These are phyloP conservation scores for Xiphophorus hellerii DNA, from an alignment of 2,113 vertebrate genomes.

Conservation along the genomic window DNA sequence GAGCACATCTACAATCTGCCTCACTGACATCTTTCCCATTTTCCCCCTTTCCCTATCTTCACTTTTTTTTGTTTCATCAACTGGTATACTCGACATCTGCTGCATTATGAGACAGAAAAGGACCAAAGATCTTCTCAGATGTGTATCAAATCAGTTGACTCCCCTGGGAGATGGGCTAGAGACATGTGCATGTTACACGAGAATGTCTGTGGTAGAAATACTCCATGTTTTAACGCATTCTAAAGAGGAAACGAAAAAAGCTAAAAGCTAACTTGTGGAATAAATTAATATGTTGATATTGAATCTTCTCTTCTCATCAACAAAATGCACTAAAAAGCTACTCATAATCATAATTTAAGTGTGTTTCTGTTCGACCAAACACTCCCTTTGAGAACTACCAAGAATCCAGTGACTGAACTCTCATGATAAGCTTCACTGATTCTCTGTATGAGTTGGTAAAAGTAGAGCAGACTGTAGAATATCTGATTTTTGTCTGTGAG, in stretches of 20 bases:
- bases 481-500: neutral
- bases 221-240: too few species aligned
- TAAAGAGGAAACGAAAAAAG: too few species aligned
- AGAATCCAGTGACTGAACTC: slow-evolving; percentile 32
- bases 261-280: too few species aligned
- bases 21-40: slow-evolving; percentile 30
- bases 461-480: slow-evolving; percentile 15
- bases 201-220: neutral
- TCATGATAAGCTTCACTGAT: slow-evolving; percentile 11
- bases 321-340: neutral
- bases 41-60: slow-evolving; percentile 4
- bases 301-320: neutral
- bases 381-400: slow-evolving; percentile 44
- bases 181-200: neutral
- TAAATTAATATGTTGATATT: too few species aligned
- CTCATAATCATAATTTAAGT: neutral
- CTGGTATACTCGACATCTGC: neutral
- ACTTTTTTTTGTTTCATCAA: neutral
- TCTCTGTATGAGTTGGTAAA: slow-evolving; percentile 29
- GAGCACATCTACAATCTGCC: slow-evolving; percentile 41
- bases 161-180: slow-evolving; percentile 3
- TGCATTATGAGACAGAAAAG: too few species aligned
- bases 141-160: slow-evolving; percentile 34
- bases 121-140: neutral
- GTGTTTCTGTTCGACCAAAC: slow-evolving; percentile 14